Percentiles rank a stretch among this genome's conserved stretches.
These are phyloP conservation scores for Trichogramma evanescens DNA, from an alignment of 2,888 invertebrate genomes.

Conservation along the genomic window DNA sequence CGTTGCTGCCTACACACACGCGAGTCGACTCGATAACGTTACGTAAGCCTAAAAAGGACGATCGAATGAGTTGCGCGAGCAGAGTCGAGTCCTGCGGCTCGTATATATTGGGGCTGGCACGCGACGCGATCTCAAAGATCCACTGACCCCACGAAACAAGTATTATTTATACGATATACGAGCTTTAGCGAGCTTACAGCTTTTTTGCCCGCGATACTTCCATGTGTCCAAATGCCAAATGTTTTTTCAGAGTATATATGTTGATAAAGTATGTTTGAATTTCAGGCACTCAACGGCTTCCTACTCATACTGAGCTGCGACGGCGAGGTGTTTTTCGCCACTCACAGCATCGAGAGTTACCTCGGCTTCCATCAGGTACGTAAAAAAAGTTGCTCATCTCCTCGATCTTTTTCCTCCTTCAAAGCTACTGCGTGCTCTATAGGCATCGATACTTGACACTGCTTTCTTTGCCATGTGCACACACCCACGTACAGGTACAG, in stretches of 20 bases:
- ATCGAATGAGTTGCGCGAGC: too few relatives aligned
- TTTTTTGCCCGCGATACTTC: neutral
- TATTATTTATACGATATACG: too few relatives aligned
- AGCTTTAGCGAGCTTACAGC: neutral
- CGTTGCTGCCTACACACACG: neutral
- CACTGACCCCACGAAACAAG: constrained; percentile 19
- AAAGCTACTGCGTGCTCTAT: too few relatives aligned
- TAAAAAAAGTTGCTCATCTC: neutral
- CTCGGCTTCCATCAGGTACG: constrained; percentile 98
- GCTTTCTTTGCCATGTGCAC: neutral
- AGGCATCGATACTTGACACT: neutral
- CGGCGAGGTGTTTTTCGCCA: constrained; percentile 99
- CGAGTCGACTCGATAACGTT: neutral
- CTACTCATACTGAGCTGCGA: constrained; percentile 97
- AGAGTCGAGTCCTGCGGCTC: constrained; percentile 15
- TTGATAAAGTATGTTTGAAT: constrained; percentile 25
- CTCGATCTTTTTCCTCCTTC: neutral
- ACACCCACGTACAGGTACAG: neutral
- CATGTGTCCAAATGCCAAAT: neutral
- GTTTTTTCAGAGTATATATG: neutral
- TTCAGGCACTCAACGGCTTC: constrained; percentile 97
- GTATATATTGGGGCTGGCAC: neutral
- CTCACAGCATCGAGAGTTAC: constrained; percentile 99
- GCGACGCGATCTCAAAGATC: constrained; percentile 24
- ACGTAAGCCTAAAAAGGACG: too few relatives aligned